Base-by-base conservation (phyloP, 2,797 vertebrate genomes). In the Tympanoctomys barrerae region DNA sequence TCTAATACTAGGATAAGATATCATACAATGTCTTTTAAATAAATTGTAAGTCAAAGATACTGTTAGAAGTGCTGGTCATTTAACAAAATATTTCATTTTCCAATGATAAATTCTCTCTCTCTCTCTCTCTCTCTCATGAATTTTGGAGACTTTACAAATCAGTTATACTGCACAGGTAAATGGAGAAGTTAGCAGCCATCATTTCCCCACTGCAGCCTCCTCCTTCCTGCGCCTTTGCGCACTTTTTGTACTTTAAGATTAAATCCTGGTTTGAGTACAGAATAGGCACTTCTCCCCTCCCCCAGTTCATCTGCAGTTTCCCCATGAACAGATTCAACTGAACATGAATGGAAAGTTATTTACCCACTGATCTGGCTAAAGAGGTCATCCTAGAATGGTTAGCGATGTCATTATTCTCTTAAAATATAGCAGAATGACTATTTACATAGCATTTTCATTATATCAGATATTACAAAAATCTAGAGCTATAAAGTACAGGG, bases 221-320 rank as follows among this genome's bases (percentile, higher is more conserved):
- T 46, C 26, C 26, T 26, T 77, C 13, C 24, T 77, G 5, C 28
- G 49, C 42, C 73, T 28, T 46, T 12, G 5, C 18, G 42, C 12
- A 28, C 14, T 46, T 73, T 13, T 88, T 85, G 22, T 73, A 26
- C 21, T n/a, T 84, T 79, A 86, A 90, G 22, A 88, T 73, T 94
- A 77, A 86, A 87, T 87, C 22, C 61, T 94, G 26, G 59, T 78
- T 88, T 90, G 26, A 24, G 11, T 46, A 66, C 59, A 85, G 73
- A 80, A 21, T 66, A 33, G 70, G 33, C 39, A 75, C 33, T 5
- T 22, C 61, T 5, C 7, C 21, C 22, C 22, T 39, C 31, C 26
- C 73, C 46, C 5, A 77, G 18, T 46, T 21, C 8, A 90, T n/a
- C 49, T 59, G 3, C 26, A 68, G 62, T 28, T 70, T 70, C 49